Conservation (phyloP, 2,888 invertebrate species). For the Eristalinus sepulchralis region DNA sequence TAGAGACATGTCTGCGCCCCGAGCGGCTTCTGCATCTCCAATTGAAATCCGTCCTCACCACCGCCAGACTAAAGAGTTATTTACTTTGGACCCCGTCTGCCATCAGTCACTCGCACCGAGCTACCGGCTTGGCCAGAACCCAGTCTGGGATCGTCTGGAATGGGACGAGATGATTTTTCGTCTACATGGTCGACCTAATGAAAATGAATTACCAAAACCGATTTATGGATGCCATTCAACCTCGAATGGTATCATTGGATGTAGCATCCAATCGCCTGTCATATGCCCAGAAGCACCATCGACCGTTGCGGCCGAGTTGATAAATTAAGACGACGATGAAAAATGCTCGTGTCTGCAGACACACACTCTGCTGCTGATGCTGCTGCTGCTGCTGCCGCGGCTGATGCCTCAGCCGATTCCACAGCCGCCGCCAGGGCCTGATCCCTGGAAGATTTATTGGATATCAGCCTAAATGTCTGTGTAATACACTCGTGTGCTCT, state of each 20-base stretch:
- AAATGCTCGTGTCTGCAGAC: conserved; percentile 36
- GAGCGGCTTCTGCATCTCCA: conserved; percentile 9
- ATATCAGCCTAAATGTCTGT: conserved; percentile 50
- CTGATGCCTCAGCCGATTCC: conserved; percentile 43
- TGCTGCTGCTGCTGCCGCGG: neutral
- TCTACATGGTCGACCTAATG: conserved; percentile 50
- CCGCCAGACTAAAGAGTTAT: conserved; percentile 51
- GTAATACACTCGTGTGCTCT: conserved; percentile 66
- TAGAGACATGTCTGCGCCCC: conserved; percentile 37
- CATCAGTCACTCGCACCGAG: conserved; percentile 50
- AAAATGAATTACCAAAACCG: conserved; percentile 69
- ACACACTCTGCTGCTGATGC: neutral
- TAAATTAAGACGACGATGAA: conserved; percentile 67
- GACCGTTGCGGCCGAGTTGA: conserved; percentile 35
- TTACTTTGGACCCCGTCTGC: conserved; percentile 36
- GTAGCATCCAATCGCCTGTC: conserved; percentile 59
- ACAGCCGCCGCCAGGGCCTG: conserved; percentile 37
- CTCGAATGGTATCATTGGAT: conserved; percentile 65
- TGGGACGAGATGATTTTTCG: conserved; percentile 44
- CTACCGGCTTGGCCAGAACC: conserved; percentile 3
- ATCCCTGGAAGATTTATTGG: conserved; percentile 64
- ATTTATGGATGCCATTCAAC: conserved; percentile 69
- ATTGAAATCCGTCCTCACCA: conserved; percentile 46
- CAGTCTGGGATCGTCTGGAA: conserved; percentile 8
- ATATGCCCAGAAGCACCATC: conserved; percentile 38